Conservation (phyloP, 2,888 invertebrate species). For the Drosophila suboccidentalis region DNA sequence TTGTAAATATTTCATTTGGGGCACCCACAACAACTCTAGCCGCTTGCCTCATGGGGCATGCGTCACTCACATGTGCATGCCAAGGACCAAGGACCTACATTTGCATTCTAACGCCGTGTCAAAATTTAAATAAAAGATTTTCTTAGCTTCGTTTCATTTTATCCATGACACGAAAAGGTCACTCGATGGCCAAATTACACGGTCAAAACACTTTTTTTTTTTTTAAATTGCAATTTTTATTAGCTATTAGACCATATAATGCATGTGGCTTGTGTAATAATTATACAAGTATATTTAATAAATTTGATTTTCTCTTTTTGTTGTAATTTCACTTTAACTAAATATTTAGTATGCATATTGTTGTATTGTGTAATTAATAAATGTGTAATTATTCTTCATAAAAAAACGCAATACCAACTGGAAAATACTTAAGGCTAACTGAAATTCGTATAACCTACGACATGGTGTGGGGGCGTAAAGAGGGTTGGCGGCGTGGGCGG, state of each 20-base stretch:
- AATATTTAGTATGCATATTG: constrained; percentile 49
- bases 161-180: constrained; percentile 74
- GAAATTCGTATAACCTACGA: constrained; percentile 77
- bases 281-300: constrained; percentile 48
- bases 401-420: constrained; percentile 60
- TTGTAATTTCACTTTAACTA: constrained; percentile 65
- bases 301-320: constrained; percentile 60
- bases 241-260: constrained; percentile 73
- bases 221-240: constrained; percentile 72
- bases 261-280: constrained; percentile 45
- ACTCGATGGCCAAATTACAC: constrained; percentile 56
- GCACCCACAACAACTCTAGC: constrained; percentile 20
- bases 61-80: constrained; percentile 42
- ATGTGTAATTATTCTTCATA: constrained; percentile 15
- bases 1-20: constrained; percentile 68
- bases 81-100: constrained; percentile 46
- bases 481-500: constrained; percentile 1
- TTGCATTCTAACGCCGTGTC: constrained; percentile 54
- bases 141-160: constrained; percentile 4
- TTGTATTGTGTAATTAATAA: constrained; percentile 11
- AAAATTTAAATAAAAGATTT: constrained; percentile 64
- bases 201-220: constrained; percentile 31
- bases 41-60: constrained; percentile 9
- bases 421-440: constrained; percentile 74
- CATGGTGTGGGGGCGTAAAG: constrained; percentile 18